Conservation (phyloP, 2,797 vertebrate genomes). For the Acanthis flammea region DNA sequence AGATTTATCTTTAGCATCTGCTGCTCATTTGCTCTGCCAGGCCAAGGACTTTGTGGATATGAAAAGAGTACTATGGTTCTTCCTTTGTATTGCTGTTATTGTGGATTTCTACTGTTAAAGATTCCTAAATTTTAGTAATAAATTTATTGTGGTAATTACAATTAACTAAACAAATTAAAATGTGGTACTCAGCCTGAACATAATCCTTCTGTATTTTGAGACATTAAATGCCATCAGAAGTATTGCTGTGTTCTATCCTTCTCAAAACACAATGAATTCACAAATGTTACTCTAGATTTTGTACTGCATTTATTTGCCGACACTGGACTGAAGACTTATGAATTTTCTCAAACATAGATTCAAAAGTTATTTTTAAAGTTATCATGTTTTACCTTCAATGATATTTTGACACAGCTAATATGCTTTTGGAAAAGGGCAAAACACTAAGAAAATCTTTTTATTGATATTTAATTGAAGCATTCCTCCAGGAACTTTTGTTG, state of each 20-base stretch:
- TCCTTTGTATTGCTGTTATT: background rate
- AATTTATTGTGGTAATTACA: background rate
- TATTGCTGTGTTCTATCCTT: background rate
- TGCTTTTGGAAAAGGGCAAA: background rate
- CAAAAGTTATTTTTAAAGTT: background rate
- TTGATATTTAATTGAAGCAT: background rate
- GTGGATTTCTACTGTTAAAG: background rate
- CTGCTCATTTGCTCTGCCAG: slow-evolving; percentile 21
- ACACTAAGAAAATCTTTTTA: background rate
- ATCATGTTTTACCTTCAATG: background rate
- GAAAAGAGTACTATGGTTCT: background rate
- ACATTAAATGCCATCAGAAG: no score
- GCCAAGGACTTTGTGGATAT: background rate
- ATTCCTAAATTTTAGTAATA: background rate
- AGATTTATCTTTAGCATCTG: slow-evolving; percentile 21
- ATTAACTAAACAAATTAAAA: background rate
- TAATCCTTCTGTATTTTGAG: background rate
- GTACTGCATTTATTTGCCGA: background rate
- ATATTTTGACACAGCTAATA: background rate
- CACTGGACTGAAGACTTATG: background rate
- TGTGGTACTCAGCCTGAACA: background rate
- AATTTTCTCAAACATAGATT: background rate
- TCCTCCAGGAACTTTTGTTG: background rate
- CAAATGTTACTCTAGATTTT: background rate
- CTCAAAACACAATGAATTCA: background rate